A percentile compares a stretch with the other conserved stretches of the same genome.
These are phyloP conservation scores for Halocynthia aurantium DNA, from an alignment of 23 tunicate species.

Conservation along the genomic window DNA sequence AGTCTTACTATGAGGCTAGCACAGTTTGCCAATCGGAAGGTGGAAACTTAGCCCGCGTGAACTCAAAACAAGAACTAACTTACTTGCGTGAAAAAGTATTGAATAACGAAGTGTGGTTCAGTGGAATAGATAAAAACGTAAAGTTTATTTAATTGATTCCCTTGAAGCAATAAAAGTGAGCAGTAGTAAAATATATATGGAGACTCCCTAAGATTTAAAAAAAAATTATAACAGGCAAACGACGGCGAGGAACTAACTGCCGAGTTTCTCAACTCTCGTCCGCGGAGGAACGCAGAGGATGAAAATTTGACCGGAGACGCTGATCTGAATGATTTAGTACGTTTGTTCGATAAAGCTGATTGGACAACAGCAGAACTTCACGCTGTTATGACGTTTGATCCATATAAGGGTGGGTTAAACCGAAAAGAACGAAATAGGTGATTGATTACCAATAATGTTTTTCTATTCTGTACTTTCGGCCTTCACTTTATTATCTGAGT, in stretches of 20 bases:
- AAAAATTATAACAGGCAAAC: neutral
- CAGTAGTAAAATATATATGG: no score
- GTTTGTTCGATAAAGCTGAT: neutral
- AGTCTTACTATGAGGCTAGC: slow-evolving; percentile 15
- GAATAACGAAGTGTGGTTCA: slow-evolving; percentile 49
- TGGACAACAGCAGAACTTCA: neutral
- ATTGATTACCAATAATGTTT: no score
- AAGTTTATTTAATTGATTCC: neutral
- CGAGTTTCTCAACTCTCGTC: neutral
- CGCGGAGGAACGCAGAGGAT: slow-evolving; percentile 32
- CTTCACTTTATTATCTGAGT: no score
- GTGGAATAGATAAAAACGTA: slow-evolving; percentile 25
- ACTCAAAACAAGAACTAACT: slow-evolving; percentile 45
- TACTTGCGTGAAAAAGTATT: slow-evolving; percentile 22
- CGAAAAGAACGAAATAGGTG: slow-evolving; percentile 17
- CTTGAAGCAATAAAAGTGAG: no score
- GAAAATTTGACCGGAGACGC: neutral
- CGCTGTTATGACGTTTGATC: slow-evolving; percentile 9
- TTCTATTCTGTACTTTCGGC: no score
- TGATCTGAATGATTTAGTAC: slow-evolving; percentile 44
- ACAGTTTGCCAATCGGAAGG: slow-evolving; percentile 39
- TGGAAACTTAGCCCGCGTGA: slow-evolving; percentile 42
- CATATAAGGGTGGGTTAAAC: slow-evolving; percentile 11
- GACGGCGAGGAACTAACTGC: neutral
- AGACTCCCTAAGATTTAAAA: neutral